Conservation (phyloP, 2,888 invertebrate species). For the Gerosis bhagava region DNA sequence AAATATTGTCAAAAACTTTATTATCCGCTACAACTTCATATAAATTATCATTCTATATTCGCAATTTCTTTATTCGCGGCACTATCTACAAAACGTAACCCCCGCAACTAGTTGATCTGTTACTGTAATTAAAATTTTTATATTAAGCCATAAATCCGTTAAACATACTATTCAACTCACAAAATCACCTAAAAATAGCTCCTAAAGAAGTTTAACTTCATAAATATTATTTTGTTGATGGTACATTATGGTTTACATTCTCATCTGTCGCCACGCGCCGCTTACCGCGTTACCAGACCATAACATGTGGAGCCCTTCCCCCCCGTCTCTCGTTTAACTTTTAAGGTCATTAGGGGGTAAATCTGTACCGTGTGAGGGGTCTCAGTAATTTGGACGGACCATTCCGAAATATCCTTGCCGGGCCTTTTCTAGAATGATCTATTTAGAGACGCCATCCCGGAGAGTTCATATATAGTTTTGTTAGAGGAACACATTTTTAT, state of each 20-base stretch:
- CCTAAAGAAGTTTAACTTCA: too few species aligned
- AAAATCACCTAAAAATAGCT: too few species aligned
- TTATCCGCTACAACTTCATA: too few species aligned
- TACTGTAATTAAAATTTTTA: too few species aligned
- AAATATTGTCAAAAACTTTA: too few species aligned
- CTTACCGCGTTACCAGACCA: conserved; percentile 42
- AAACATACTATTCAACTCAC: too few species aligned
- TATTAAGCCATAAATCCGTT: too few species aligned
- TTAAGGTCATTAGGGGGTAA: conserved; percentile 1
- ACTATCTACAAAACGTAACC: too few species aligned
- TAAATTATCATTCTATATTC: too few species aligned
- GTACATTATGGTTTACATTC: conserved; percentile 69
- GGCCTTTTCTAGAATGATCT: conserved; percentile 61
- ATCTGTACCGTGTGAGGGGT: conserved; percentile 33
- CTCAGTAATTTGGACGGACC: conserved; percentile 45
- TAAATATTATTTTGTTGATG: conserved; percentile 40
- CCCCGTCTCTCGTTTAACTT: neutral
- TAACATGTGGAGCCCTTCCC: neutral
- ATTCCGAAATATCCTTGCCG: conserved; percentile 43
- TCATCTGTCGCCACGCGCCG: conserved; percentile 74
- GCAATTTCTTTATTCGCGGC: too few species aligned
- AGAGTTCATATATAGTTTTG: conserved; percentile 59
- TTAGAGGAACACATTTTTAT: conserved; percentile 16
- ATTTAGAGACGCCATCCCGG: conserved; percentile 66
- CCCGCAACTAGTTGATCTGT: too few species aligned